phyloP scores from a whole-genome alignment of 2,113 vertebrate species.

The Peromyscus californicus region DNA sequence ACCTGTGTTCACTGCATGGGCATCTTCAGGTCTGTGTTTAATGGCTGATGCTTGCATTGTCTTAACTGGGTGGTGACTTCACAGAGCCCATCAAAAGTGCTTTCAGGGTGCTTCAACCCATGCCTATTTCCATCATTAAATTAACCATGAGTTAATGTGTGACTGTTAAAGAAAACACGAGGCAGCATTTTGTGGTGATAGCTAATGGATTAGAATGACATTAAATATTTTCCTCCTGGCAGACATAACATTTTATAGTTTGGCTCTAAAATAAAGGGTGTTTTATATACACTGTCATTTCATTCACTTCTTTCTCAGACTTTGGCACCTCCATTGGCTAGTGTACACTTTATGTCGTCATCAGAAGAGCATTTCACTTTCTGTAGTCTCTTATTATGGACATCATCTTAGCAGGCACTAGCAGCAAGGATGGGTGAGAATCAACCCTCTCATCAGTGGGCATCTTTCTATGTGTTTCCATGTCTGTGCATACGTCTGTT shows the following conservation, averaged over 20 bases:
- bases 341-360: slow-evolving; percentile 72
- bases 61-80: slow-evolving; percentile 80
- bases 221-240: slow-evolving; percentile 87
- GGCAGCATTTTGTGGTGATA: slow-evolving; percentile 86
- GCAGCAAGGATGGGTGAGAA: slow-evolving; percentile 24
- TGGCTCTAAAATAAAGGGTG: slow-evolving; percentile 84
- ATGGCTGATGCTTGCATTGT: slow-evolving; percentile 65
- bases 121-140: slow-evolving; percentile 86
- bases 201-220: slow-evolving; percentile 85
- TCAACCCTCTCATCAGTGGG: not conserved
- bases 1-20: not conserved
- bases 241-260: slow-evolving; percentile 86
- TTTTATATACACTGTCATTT: slow-evolving; percentile 81
- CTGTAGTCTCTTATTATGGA: slow-evolving; percentile 55
- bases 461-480: slow-evolving; percentile 12
- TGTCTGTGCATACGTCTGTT: not conserved
- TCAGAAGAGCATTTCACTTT: slow-evolving; percentile 78
- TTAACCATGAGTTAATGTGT: slow-evolving; percentile 88
- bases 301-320: slow-evolving; percentile 80
- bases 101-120: slow-evolving; percentile 82
- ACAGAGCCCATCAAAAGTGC: slow-evolving; percentile 81
- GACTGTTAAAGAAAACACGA: slow-evolving; percentile 90
- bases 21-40: not conserved
- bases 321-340: slow-evolving; percentile 78
- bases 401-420: slow-evolving; percentile 42